A percentile compares a stretch with the other conserved stretches of the same genome.
These are phyloP conservation scores for Patella depressa DNA, from an alignment of 2,888 invertebrate species.

Conservation along the genomic window DNA sequence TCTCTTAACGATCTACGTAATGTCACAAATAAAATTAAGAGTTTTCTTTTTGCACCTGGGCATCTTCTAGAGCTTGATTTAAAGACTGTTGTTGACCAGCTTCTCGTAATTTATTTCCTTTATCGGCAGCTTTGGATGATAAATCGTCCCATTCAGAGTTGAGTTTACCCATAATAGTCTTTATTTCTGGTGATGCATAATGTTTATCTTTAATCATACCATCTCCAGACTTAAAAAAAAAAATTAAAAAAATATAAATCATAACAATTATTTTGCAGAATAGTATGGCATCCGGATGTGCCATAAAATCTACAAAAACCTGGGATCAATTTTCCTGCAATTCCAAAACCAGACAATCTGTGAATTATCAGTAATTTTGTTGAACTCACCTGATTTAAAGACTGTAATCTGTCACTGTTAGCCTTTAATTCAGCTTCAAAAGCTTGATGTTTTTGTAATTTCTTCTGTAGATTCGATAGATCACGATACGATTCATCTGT, in stretches of 20 bases:
- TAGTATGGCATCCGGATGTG: not conserved
- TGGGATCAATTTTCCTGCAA: not conserved
- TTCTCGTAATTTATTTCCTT: conserved; percentile 81
- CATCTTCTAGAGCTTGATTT: conserved; percentile 86
- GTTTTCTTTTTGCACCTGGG: conserved; percentile 73
- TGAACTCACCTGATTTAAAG: conserved; percentile 66
- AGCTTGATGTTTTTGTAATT: conserved; percentile 73
- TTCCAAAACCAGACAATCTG: not conserved
- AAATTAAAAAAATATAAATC: no score
- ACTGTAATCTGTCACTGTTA: conserved; percentile 70
- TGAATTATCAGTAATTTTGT: not conserved
- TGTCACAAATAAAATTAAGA: no score
- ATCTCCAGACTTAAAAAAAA: conserved; percentile 76
- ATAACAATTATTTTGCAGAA: no score
- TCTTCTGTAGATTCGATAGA: conserved; percentile 79
- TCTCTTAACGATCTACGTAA: no score
- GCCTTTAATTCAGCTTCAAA: conserved; percentile 74
- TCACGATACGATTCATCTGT: conserved; percentile 94
- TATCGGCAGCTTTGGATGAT: conserved; percentile 79
- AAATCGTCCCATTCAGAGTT: conserved; percentile 85
- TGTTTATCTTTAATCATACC: conserved; percentile 82
- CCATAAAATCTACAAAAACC: not conserved
- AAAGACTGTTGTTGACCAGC: conserved; percentile 82
- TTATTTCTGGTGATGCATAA: conserved; percentile 79
- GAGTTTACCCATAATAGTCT: conserved; percentile 78